phyloP scores from a whole-genome alignment of 2,113 vertebrate genomes.

The Xiphophorus maculatus region DNA sequence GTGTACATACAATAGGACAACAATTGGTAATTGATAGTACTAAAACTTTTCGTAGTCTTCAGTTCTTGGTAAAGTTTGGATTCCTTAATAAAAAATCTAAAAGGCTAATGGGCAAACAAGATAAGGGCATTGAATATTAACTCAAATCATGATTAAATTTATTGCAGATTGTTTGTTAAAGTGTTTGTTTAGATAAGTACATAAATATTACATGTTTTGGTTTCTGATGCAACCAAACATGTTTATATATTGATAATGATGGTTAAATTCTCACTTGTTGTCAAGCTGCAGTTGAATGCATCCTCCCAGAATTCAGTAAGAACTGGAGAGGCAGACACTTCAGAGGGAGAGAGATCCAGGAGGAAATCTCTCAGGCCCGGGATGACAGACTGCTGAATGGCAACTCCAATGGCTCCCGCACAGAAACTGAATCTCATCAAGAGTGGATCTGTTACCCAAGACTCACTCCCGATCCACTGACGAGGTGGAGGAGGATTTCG shows the following conservation, averaged over 20 bases:
- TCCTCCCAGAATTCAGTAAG: slow-evolving; percentile 76
- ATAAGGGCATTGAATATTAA: too few species aligned
- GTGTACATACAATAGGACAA: neutral
- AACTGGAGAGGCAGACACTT: slow-evolving; percentile 5
- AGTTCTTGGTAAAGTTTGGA: too few species aligned
- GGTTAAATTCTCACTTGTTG: neutral
- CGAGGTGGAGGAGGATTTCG: slow-evolving; percentile 47
- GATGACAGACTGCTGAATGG: slow-evolving; percentile 3
- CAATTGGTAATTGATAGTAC: neutral
- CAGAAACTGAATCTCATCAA: slow-evolving; percentile 57
- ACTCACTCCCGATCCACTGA: slow-evolving; percentile 78
- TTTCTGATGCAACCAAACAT: neutral
- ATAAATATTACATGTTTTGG: neutral
- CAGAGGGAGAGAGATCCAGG: neutral
- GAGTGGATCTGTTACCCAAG: slow-evolving; percentile 67
- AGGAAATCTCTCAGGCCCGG: neutral
- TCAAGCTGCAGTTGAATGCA: slow-evolving; percentile 67
- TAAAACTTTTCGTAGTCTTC: too few species aligned
- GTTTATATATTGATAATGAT: neutral
- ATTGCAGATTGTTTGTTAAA: neutral
- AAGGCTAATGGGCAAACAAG: too few species aligned
- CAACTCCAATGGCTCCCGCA: slow-evolving; percentile 66
- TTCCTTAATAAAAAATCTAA: too few species aligned
- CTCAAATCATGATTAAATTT: too few species aligned
- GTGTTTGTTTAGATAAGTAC: neutral